phyloP scores from a whole-genome alignment of 2,888 invertebrate species.

The Aphodius sticticus region DNA sequence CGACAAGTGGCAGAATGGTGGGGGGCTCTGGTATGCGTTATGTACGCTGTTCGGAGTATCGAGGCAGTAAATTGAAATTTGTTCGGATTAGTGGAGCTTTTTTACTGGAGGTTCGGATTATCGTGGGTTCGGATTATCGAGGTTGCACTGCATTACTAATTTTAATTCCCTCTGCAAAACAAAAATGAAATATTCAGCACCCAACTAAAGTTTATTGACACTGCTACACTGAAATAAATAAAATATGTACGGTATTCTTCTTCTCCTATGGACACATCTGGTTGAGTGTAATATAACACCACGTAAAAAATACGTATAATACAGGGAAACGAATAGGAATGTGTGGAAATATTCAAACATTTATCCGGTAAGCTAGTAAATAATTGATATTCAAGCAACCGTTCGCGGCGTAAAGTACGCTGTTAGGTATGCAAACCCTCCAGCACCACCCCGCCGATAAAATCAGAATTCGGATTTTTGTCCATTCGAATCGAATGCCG shows the following conservation, averaged over 20 bases:
- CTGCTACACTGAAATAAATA: not conserved
- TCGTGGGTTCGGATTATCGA: too few relatives aligned
- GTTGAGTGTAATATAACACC: not conserved
- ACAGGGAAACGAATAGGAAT: not conserved
- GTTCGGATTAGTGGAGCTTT: too few relatives aligned
- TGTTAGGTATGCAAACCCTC: constrained; percentile 26
- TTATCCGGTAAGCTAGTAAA: not conserved
- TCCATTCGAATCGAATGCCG: constrained; percentile 20
- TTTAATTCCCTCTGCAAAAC: not conserved
- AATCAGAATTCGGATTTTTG: constrained; percentile 17
- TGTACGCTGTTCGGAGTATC: too few relatives aligned
- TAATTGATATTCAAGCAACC: constrained; percentile 21
- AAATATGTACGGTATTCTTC: not conserved
- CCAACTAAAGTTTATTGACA: not conserved
- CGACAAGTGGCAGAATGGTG: too few relatives aligned
- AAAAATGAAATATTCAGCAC: not conserved
- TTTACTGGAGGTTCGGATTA: too few relatives aligned
- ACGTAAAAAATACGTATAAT: not conserved
- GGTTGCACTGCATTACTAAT: too few relatives aligned
- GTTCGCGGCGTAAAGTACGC: constrained; percentile 19
- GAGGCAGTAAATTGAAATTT: too few relatives aligned
- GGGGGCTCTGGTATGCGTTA: too few relatives aligned
- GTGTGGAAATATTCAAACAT: not conserved
- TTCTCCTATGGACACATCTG: not conserved
- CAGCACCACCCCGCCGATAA: constrained; percentile 18